Base-by-base conservation (phyloP, 2,888 invertebrate species). In the Eupsilia transversa region DNA sequence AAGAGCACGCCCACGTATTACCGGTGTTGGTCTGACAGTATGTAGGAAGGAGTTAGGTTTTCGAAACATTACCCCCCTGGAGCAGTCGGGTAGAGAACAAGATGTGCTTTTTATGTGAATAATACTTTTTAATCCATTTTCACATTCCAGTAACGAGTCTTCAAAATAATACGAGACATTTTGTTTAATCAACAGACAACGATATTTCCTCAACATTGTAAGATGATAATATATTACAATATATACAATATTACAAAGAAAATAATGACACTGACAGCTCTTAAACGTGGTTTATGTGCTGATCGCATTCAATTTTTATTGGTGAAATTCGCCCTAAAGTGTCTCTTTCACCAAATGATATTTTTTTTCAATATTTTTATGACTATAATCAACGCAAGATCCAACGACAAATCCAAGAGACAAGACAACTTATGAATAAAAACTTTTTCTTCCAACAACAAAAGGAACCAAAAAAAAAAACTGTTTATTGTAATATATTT, bases 11-110 rank as follows among this genome's bases (percentile, higher is more conserved):
- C 59, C 61, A 59, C 56, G 33, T 69, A 72, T 35, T 64, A 20
- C 1, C 69, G 49, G 67, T 76, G 66, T 72, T 59, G 68, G 52
- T 76, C 69, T n/a, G 69, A 61, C 69, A 69, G 56, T 33, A 61
- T 49, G 14, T 54, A 73, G 2, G 68, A 57, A n/a, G n/a, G n/a
- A n/a, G n/a, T n/a, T n/a, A n/a, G n/a, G n/a, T n/a, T n/a, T n/a
- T n/a, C n/a, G n/a, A n/a, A n/a, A n/a, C n/a, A n/a, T n/a, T n/a
- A n/a, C n/a, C n/a, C n/a, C n/a, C n/a, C n/a, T n/a, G n/a, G n/a
- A n/a, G n/a, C n/a, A n/a, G n/a, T n/a, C n/a, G n/a, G n/a, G 17
- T 3, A 56, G 9, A 57, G 4, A 57, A 20, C 56, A 57, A 30
- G 30, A 57, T 30, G 56, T 30, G 57, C 30, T 57, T 30, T 57